A percentile compares a stretch with the other conserved stretches of the same genome.
Conservation (phyloP, 2,888 invertebrate species). For the Protophormia terraenovae region DNA sequence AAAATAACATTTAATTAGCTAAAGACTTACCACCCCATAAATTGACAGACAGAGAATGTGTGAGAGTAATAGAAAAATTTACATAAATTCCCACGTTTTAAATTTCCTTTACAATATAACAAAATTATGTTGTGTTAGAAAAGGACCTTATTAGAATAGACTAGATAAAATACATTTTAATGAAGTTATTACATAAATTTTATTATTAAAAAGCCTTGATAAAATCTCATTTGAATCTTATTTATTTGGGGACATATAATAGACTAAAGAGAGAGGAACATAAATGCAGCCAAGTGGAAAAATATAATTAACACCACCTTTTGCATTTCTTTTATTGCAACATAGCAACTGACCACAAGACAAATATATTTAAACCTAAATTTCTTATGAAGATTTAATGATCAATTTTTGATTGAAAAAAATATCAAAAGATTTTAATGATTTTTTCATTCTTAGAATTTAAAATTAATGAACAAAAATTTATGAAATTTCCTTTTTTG, state of each 20-base stretch:
- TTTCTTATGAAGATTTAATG: not conserved
- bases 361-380: conserved; percentile 9
- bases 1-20: conserved; percentile 49
- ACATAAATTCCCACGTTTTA: conserved; percentile 65
- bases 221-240: conserved; percentile 57
- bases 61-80: conserved; percentile 41
- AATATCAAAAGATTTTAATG: not conserved
- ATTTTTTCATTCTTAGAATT: not conserved
- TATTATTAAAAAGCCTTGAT: conserved; percentile 12
- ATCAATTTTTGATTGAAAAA: not conserved
- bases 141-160: conserved; percentile 1
- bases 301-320: conserved; percentile 43
- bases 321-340: not conserved
- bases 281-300: conserved; percentile 47
- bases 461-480: conserved; percentile 24
- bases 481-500: conserved; percentile 35
- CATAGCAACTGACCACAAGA: conserved; percentile 49
- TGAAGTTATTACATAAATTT: conserved; percentile 50
- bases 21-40: conserved; percentile 8
- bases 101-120: not conserved
- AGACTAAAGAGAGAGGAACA: not conserved
- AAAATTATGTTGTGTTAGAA: not conserved
- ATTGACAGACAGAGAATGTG: not conserved
- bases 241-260: conserved; percentile 28
- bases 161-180: conserved; percentile 45